These are phyloP conservation scores for Plutella xylostella DNA, from an alignment of 2,888 invertebrate species.

Conservation along the genomic window DNA sequence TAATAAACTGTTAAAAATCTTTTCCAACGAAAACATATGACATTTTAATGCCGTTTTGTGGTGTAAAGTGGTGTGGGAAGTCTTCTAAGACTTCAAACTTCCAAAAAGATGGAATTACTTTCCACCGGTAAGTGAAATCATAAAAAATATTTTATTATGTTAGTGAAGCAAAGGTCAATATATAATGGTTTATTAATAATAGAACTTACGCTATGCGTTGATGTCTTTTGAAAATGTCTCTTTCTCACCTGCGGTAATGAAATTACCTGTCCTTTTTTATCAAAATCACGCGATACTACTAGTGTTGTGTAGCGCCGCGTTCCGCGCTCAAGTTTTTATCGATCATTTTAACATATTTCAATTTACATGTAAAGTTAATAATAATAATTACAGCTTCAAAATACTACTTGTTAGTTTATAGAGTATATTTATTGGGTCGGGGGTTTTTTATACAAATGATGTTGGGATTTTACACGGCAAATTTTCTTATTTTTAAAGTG, in stretches of 20 bases:
- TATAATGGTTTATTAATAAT: not conserved
- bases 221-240: not conserved
- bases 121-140: not conserved
- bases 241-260: not conserved
- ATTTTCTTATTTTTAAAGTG: no score
- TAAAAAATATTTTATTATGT: not conserved
- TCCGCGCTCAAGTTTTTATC: not conserved
- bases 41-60: not conserved
- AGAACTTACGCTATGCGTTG: not conserved
- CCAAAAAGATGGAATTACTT: not conserved
- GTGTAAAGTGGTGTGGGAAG: constrained; percentile 1
- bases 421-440: no score
- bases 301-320: not conserved
- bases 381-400: no score
- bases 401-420: no score
- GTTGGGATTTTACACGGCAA: constrained; percentile 1
- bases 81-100: constrained; percentile 1
- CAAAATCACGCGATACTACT: not conserved
- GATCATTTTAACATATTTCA: no score
- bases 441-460: not conserved
- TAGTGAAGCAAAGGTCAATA: not conserved
- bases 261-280: not conserved
- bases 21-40: not conserved
- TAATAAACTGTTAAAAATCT: not conserved
- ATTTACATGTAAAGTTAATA: no score